A percentile compares a stretch with the other conserved stretches of the same genome.
These are phyloP conservation scores for Solea solea DNA, from an alignment of 2,113 vertebrate species.

Conservation along the genomic window DNA sequence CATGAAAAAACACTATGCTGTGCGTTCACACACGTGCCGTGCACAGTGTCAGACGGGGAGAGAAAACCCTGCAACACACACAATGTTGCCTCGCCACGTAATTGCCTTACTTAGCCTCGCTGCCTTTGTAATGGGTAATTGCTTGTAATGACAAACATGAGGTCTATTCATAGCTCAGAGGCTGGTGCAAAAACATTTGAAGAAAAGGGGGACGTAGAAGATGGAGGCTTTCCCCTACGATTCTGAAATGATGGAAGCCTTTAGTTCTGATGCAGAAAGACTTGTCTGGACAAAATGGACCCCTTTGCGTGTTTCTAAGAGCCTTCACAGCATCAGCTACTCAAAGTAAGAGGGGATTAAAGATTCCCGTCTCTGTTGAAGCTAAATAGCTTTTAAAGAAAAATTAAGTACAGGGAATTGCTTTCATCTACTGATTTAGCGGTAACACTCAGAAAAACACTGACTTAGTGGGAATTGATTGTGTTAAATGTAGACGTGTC, in stretches of 20 bases:
- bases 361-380: not conserved
- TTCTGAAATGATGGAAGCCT: constrained; percentile 10
- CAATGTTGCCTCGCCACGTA: constrained; percentile 63
- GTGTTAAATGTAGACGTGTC: constrained; percentile 1
- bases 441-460: not conserved
- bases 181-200: constrained; percentile 31
- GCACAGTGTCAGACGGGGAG: constrained; percentile 13
- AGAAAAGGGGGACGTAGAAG: constrained; percentile 19
- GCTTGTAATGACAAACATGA: constrained; percentile 81
- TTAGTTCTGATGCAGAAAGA: constrained; percentile 9
- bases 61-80: constrained; percentile 26
- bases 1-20: not conserved
- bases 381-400: not conserved
- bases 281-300: constrained; percentile 7
- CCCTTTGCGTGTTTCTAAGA: not conserved
- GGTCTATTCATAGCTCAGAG: constrained; percentile 57
- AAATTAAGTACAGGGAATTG: not conserved
- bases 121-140: constrained; percentile 75
- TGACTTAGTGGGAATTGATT: not conserved
- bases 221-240: constrained; percentile 20
- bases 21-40: constrained; percentile 24
- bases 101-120: constrained; percentile 71
- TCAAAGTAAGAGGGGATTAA: not conserved
- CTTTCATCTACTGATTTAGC: not conserved
- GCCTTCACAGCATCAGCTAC: not conserved